These are phyloP conservation scores for Callinectes sapidus DNA, from an alignment of 2,888 invertebrate species.

Conservation along the genomic window DNA sequence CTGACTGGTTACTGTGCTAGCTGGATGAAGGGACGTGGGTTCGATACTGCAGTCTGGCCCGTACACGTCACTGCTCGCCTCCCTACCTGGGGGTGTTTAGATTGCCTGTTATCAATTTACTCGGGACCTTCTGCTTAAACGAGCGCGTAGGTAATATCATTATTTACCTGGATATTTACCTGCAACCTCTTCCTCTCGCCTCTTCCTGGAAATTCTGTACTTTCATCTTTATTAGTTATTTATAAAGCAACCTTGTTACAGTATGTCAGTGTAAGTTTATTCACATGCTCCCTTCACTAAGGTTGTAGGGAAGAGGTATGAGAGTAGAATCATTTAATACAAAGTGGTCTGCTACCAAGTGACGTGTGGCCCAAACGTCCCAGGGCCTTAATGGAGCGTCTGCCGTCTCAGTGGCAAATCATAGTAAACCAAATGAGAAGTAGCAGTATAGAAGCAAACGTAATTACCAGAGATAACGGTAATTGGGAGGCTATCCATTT, in stretches of 20 bases:
- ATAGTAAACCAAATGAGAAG: not conserved
- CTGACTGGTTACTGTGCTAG: not conserved
- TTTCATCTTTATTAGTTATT: too few species aligned
- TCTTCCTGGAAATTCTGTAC: too few species aligned
- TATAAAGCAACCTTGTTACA: too few species aligned
- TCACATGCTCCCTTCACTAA: too few species aligned
- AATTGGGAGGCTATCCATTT: not conserved
- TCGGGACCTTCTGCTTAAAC: not conserved
- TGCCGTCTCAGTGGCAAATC: too few species aligned
- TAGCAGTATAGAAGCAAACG: not conserved
- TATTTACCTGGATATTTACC: not conserved
- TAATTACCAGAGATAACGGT: not conserved
- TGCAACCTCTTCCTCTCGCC: too few species aligned
- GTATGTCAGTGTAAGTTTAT: too few species aligned
- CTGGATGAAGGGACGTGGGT: not conserved
- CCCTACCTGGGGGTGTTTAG: not conserved
- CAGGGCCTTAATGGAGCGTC: too few species aligned
- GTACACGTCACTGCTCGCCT: not conserved
- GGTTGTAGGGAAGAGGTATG: too few species aligned
- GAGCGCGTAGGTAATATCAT: not conserved
- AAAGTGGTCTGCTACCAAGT: too few species aligned
- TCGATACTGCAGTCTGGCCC: not conserved
- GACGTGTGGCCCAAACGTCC: too few species aligned
- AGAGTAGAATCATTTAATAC: too few species aligned
- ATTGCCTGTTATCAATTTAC: not conserved